Percentiles rank a stretch among this genome's conserved stretches.
phyloP scores from a whole-genome alignment of 23 tunicate genomes.

The Ciona savignyi region DNA sequence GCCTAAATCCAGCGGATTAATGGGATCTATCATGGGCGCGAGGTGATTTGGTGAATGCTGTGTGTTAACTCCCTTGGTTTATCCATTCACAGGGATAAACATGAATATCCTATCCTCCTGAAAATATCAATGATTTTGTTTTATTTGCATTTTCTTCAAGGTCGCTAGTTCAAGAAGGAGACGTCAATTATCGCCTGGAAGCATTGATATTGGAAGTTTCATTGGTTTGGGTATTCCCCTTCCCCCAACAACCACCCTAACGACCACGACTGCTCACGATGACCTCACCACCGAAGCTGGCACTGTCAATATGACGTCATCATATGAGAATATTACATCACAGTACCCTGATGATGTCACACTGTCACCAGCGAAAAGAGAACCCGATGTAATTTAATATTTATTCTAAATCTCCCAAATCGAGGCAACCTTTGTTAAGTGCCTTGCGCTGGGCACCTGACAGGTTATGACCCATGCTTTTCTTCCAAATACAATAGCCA shows the following conservation, averaged over 20 bases:
- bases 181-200: constrained; percentile 17
- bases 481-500: too few relatives aligned
- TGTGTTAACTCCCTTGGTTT: too few relatives aligned
- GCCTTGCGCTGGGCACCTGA: too few relatives aligned
- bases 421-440: too few relatives aligned
- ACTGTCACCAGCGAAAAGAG: constrained; percentile 36
- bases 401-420: neutral
- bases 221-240: constrained; percentile 5
- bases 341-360: constrained; percentile 49
- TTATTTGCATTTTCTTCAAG: neutral
- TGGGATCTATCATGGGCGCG: too few relatives aligned
- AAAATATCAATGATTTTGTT: too few relatives aligned
- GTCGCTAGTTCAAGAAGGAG: neutral
- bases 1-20: too few relatives aligned
- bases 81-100: too few relatives aligned
- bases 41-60: too few relatives aligned
- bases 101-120: too few relatives aligned
- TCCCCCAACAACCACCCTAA: constrained; percentile 6
- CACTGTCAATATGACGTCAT: neutral
- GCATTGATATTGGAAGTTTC: constrained; percentile 11
- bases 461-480: too few relatives aligned
- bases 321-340: too few relatives aligned
- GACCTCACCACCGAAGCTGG: neutral
- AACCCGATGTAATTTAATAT: constrained; percentile 39
- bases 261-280: neutral